Evolutionary conservation across 2,113 vertebrate genomes (phyloP).

Genomic region (Pseudorasbora parva): DNA sequence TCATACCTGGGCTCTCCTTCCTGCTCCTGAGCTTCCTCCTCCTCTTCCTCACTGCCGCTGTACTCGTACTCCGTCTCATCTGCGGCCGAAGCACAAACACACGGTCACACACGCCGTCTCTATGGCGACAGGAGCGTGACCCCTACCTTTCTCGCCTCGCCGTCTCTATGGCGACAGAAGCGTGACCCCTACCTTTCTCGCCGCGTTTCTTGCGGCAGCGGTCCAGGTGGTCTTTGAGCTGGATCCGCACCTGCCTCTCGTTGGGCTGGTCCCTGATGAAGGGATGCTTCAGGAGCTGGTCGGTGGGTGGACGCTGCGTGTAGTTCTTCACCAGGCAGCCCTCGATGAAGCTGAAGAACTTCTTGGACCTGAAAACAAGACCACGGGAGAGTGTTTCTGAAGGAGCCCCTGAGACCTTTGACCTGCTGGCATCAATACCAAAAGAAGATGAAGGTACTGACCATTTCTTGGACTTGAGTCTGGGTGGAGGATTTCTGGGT

Average conservation of each 20-base stretch:
- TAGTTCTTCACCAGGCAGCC: slow-evolving; percentile 99
- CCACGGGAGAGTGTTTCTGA: too few relatives aligned
- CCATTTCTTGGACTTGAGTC: slow-evolving; percentile 99
- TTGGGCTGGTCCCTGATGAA: slow-evolving; percentile 99
- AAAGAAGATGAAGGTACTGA: slow-evolving; percentile 67
- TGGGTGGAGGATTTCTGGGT: slow-evolving; percentile 95
- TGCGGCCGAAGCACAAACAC: slow-evolving; percentile 60
- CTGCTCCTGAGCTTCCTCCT: slow-evolving; percentile 95
- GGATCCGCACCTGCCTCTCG: slow-evolving; percentile 97
- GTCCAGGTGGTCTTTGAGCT: slow-evolving; percentile 99
- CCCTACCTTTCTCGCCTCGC: slow-evolving; percentile 92
- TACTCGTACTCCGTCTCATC: slow-evolving; percentile 99
- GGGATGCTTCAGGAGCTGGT: slow-evolving; percentile 95
- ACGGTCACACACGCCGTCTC: not conserved
- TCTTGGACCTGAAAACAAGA: slow-evolving; percentile 87
- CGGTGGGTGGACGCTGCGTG: slow-evolving; percentile 93
- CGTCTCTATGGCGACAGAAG: too few relatives aligned
- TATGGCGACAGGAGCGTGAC: too few relatives aligned
- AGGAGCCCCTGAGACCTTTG: too few relatives aligned
- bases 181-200: slow-evolving; percentile 85
- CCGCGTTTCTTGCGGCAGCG: slow-evolving; percentile 98
- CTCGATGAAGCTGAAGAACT: slow-evolving; percentile 99
- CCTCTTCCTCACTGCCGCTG: slow-evolving; percentile 98
- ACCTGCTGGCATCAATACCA: too few relatives aligned
- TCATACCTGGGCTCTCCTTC: slow-evolving; percentile 96